Percentiles rank a stretch among this genome's conserved stretches.
Evolutionary conservation across 2,797 vertebrate genomes (phyloP).

Genomic region (Triplophysa bombifrons): DNA sequence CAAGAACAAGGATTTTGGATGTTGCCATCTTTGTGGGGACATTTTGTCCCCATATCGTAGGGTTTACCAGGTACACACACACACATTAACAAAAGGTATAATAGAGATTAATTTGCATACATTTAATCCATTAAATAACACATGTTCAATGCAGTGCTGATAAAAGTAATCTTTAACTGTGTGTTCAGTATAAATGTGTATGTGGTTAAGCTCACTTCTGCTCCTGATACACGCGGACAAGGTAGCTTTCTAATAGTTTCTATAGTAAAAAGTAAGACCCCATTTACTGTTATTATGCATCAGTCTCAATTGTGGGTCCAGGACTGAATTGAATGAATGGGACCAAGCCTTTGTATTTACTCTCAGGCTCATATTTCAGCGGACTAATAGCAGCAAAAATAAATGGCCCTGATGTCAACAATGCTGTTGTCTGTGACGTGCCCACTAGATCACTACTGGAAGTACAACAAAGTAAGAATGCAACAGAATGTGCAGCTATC

Average conservation of each 20-base stretch:
- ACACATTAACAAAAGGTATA: slow-evolving; percentile 13
- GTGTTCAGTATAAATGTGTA: neutral
- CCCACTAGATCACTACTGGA: neutral
- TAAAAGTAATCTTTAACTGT: neutral
- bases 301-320: neutral
- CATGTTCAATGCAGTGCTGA: neutral
- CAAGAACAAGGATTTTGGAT: too few relatives aligned
- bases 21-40: too few relatives aligned
- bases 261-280: neutral
- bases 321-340: neutral
- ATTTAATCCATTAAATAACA: slow-evolving; percentile 10
- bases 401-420: neutral
- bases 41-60: too few relatives aligned
- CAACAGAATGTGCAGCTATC: neutral
- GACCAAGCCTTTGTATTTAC: neutral
- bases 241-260: neutral
- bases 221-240: too few relatives aligned
- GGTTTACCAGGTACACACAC: neutral
- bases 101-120: slow-evolving; percentile 19
- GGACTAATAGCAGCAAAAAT: neutral
- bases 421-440: neutral
- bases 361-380: neutral
- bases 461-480: neutral
- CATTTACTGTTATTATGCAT: neutral
- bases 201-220: neutral